Evolutionary conservation across 2,797 vertebrate species (phyloP).

Genomic region (Gadopsis bispinosus): DNA sequence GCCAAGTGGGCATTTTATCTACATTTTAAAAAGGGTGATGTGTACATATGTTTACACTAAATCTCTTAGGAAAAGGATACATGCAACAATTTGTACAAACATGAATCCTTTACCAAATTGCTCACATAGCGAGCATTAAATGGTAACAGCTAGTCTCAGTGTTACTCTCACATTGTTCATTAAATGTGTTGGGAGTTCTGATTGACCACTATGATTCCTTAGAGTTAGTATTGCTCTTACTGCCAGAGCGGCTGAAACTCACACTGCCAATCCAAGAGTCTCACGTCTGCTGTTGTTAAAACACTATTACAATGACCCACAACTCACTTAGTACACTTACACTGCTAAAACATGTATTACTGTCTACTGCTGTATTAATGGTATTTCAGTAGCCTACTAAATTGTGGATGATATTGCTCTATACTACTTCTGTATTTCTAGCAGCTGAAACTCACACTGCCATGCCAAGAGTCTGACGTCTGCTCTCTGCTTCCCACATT

Average conservation of each 20-base stretch:
- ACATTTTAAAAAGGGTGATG: slow-evolving; percentile 14
- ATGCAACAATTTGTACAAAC: slow-evolving; percentile 29
- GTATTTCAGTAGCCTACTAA: slow-evolving; percentile 38
- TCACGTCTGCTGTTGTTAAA: slow-evolving; percentile 77
- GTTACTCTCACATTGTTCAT: slow-evolving; percentile 34
- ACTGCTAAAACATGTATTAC: slow-evolving; percentile 26
- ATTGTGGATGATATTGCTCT: slow-evolving; percentile 50
- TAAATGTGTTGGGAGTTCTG: slow-evolving; percentile 30
- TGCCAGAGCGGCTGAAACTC: slow-evolving; percentile 83
- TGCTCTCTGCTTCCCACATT: slow-evolving; percentile 75
- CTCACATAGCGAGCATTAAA: slow-evolving; percentile 32
- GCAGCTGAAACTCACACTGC: slow-evolving; percentile 78
- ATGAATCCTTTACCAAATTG: slow-evolving; percentile 22
- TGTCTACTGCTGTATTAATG: slow-evolving; percentile 30
- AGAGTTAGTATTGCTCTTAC: slow-evolving; percentile 71
- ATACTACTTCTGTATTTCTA: slow-evolving; percentile 57
- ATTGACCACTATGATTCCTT: slow-evolving; percentile 59
- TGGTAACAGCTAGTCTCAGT: slow-evolving; percentile 17
- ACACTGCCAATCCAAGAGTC: slow-evolving; percentile 83
- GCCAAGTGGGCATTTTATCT: slow-evolving; percentile 23
- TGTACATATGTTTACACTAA: slow-evolving; percentile 50
- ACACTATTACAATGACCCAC: slow-evolving; percentile 46
- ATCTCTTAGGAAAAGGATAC: slow-evolving; percentile 21
- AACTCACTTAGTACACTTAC: slow-evolving; percentile 26
- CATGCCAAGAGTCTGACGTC: slow-evolving; percentile 73